Evolutionary conservation across 2,888 invertebrate species (phyloP).

Genomic region (Opisthograptis luteolata): DNA sequence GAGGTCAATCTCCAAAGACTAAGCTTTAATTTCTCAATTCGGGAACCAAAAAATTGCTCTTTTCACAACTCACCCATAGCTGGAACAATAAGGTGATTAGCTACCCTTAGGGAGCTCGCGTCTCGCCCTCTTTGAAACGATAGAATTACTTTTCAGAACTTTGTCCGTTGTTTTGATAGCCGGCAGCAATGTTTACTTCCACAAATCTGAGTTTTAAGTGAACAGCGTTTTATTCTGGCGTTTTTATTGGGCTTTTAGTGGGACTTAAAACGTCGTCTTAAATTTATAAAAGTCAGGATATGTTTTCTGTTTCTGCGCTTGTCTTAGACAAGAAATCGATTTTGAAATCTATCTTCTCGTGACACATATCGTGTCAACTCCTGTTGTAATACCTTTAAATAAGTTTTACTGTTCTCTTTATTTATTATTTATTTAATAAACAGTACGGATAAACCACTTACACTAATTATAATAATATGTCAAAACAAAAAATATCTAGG

Average conservation of each 20-base stretch:
- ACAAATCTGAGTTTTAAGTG: slow-evolving; percentile 21
- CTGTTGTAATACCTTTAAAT: no score
- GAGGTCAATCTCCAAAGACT: no score
- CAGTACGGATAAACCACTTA: no score
- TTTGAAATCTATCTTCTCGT: no score
- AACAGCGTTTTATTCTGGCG: slow-evolving; percentile 8
- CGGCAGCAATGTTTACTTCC: slow-evolving; percentile 40
- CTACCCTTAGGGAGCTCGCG: slow-evolving; percentile 58
- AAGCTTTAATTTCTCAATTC: no score
- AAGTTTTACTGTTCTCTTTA: no score
- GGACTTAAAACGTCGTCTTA: slow-evolving; percentile 10
- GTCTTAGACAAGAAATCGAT: no score
- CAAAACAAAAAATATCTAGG: no score
- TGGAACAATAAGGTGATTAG: slow-evolving; percentile 67
- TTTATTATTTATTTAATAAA: no score
- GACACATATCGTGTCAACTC: no score
- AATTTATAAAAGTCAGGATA: neutral
- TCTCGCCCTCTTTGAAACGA: slow-evolving; percentile 53
- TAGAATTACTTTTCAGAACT: slow-evolving; percentile 60
- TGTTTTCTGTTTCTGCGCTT: slow-evolving; percentile 6
- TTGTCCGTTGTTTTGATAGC: slow-evolving; percentile 56
- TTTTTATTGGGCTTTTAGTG: slow-evolving; percentile 20
- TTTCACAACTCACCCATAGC: slow-evolving; percentile 43
- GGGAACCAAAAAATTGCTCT: no score
- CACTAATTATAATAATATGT: no score